These are phyloP conservation scores for Microplitis manilae DNA, from an alignment of 2,888 invertebrate genomes.

Conservation along the genomic window DNA sequence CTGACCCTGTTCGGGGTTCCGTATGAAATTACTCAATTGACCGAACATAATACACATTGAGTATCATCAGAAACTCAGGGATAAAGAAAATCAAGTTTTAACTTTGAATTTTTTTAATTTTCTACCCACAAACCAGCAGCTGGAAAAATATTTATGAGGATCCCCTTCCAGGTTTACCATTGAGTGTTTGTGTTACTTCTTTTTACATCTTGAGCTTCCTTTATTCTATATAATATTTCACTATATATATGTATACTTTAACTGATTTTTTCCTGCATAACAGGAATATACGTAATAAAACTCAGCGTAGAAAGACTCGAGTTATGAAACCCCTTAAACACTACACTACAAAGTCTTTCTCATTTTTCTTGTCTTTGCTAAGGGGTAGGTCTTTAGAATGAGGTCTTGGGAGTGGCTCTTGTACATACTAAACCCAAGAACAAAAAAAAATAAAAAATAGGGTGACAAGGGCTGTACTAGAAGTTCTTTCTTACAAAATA, in stretches of 20 bases:
- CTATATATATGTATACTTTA: no score
- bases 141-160: conserved; percentile 20
- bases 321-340: conserved; percentile 60
- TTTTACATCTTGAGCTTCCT: conserved; percentile 20
- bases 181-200: background rate
- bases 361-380: conserved; percentile 12
- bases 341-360: conserved; percentile 51
- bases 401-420: conserved; percentile 47
- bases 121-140: conserved; percentile 13
- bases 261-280: no score
- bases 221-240: background rate
- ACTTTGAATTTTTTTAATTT: background rate
- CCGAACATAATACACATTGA: conserved; percentile 22
- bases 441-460: conserved; percentile 11
- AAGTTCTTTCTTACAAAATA: background rate
- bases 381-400: conserved; percentile 44
- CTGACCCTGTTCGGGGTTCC: conserved; percentile 16
- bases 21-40: conserved; percentile 30
- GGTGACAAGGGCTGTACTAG: conserved; percentile 1
- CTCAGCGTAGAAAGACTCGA: background rate
- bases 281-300: no score
- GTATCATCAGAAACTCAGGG: background rate
- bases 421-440: conserved; percentile 43
- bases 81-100: background rate
- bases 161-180: conserved; percentile 11